These are phyloP conservation scores for Scomber colias DNA, from an alignment of 2,113 vertebrate genomes.

Conservation along the genomic window DNA sequence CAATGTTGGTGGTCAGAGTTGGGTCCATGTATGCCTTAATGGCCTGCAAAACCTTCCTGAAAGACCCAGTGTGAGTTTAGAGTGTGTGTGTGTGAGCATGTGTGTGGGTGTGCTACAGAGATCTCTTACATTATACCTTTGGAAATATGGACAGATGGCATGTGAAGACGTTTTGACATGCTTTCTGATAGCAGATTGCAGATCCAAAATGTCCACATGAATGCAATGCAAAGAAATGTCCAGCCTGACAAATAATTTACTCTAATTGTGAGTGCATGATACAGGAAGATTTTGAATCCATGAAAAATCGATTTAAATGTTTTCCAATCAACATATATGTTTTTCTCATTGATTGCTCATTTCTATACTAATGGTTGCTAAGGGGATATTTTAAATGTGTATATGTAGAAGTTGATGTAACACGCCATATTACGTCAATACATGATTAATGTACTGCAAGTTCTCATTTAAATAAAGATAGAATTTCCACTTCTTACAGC, in stretches of 20 bases:
- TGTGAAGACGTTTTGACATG: slow-evolving; percentile 35
- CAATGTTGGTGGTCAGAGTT: not conserved
- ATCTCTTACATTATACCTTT: slow-evolving; percentile 36
- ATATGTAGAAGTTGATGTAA: not conserved
- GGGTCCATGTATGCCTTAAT: not conserved
- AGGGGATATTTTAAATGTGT: not conserved
- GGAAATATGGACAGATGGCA: slow-evolving; percentile 37
- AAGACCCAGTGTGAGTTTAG: not conserved
- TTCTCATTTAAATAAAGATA: slow-evolving; percentile 44
- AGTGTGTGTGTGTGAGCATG: not conserved
- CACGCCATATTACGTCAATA: not conserved
- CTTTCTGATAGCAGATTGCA: slow-evolving; percentile 2
- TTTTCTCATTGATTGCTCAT: not conserved
- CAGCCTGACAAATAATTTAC: not conserved
- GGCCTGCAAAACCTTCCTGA: not conserved
- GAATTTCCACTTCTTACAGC: slow-evolving; percentile 34
- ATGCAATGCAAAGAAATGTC: not conserved
- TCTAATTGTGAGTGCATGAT: not conserved
- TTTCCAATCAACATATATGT: no score
- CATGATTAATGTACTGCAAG: slow-evolving; percentile 6
- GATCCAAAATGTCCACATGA: slow-evolving; percentile 25
- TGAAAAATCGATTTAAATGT: not conserved
- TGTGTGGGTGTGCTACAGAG: not conserved
- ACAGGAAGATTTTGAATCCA: not conserved
- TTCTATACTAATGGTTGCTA: not conserved